Percentiles rank a stretch among this genome's conserved stretches.
phyloP scores from a whole-genome alignment of 2,888 invertebrate species.

The Heliconius sara region DNA sequence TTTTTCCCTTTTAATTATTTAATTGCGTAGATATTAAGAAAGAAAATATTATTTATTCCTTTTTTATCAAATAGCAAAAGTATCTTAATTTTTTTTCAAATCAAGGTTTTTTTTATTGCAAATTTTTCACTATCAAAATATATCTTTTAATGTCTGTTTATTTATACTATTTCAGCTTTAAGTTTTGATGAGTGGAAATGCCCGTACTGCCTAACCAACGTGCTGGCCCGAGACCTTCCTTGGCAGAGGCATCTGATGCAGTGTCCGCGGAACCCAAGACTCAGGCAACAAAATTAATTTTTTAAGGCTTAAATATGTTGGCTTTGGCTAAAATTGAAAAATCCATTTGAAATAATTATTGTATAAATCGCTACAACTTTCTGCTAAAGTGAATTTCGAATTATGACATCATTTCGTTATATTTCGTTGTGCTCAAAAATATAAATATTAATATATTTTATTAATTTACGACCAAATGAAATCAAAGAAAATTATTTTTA shows the following conservation, averaged over 20 bases:
- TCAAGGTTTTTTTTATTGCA: too few relatives aligned
- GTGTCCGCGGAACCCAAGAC: constrained; percentile 75
- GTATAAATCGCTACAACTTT: background rate
- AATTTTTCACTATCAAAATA: background rate
- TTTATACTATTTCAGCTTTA: constrained; percentile 59
- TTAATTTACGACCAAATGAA: too few relatives aligned
- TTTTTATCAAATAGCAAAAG: too few relatives aligned
- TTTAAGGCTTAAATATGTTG: background rate
- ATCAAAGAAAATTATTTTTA: too few relatives aligned
- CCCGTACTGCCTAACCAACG: constrained; percentile 92
- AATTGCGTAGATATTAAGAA: too few relatives aligned
- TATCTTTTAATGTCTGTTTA: background rate
- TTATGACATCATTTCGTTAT: background rate
- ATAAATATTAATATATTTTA: too few relatives aligned
- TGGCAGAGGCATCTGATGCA: constrained; percentile 93
- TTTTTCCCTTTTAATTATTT: too few relatives aligned
- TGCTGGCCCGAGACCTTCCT: constrained; percentile 89
- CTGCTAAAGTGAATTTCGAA: background rate
- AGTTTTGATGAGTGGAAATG: constrained; percentile 89
- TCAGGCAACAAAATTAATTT: constrained; percentile 52
- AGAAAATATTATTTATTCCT: too few relatives aligned
- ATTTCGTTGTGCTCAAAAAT: too few relatives aligned
- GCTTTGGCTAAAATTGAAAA: background rate
- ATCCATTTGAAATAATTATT: background rate
- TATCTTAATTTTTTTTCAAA: too few relatives aligned